Conservation (phyloP, 64 coral and sea anemone genomes). For the Stichodactyla helianthus region DNA sequence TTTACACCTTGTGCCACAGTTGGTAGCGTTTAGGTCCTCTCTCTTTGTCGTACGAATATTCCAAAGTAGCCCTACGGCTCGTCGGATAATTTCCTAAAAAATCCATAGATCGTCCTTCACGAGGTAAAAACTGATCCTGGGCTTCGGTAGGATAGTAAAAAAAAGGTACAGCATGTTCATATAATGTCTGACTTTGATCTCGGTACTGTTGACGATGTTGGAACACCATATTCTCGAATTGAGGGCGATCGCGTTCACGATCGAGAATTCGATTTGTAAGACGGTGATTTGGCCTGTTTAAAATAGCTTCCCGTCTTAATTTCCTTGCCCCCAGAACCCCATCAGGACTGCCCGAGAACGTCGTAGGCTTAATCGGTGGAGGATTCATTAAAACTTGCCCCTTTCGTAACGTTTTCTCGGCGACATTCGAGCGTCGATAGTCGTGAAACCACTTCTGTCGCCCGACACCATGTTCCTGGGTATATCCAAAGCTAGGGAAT, state of each 20-base stretch:
- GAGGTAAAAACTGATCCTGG: slow-evolving; percentile 65
- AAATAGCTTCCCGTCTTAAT: slow-evolving; percentile 59
- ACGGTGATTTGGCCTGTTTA: slow-evolving; percentile 73
- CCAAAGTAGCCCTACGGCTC: slow-evolving; percentile 57
- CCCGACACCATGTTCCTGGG: slow-evolving; percentile 38
- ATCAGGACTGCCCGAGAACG: slow-evolving; percentile 82
- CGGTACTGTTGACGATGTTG: slow-evolving; percentile 85
- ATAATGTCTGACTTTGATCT: slow-evolving; percentile 72
- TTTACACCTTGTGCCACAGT: slow-evolving; percentile 79
- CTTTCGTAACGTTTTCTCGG: slow-evolving; percentile 60
- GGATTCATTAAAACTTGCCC: slow-evolving; percentile 55
- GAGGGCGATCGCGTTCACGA: slow-evolving; percentile 74
- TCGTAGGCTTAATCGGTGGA: slow-evolving; percentile 74
- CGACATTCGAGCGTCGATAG: slow-evolving; percentile 70
- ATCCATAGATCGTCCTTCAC: slow-evolving; percentile 19
- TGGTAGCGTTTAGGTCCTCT: slow-evolving; percentile 89
- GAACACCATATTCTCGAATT: slow-evolving; percentile 53
- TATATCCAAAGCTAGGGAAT: slow-evolving; percentile 50
- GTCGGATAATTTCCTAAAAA: slow-evolving; percentile 69
- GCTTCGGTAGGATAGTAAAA: slow-evolving; percentile 93
- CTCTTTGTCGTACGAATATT: slow-evolving; percentile 71
- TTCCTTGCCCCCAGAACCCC: slow-evolving; percentile 76
- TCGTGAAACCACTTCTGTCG: slow-evolving; percentile 98
- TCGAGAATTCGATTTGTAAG: slow-evolving; percentile 81
- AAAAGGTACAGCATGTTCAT: slow-evolving; percentile 67